A percentile compares a stretch with the other conserved stretches of the same genome.
Conservation (phyloP, 2,113 vertebrate genomes). For the Pangasianodon gigas region DNA sequence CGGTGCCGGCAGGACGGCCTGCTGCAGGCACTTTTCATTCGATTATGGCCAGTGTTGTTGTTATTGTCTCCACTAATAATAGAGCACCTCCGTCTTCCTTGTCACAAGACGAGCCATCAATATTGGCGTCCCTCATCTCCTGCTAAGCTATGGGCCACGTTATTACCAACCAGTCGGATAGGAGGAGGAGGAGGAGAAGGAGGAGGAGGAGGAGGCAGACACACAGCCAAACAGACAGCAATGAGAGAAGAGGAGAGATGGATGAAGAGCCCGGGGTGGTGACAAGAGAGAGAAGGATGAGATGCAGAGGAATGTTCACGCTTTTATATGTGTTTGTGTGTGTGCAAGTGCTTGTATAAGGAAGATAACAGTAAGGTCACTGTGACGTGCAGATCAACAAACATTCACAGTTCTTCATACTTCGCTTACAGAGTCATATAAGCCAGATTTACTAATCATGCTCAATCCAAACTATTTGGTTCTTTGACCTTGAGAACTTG, state of each 20-base stretch:
- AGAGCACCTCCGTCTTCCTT: conserved; percentile 59
- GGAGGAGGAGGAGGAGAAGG: conserved; percentile 46
- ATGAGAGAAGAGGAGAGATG: conserved; percentile 59
- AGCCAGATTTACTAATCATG: neutral
- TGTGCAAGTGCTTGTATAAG: conserved; percentile 45
- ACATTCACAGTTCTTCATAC: neutral
- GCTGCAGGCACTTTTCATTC: conserved; percentile 62
- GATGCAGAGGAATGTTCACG: conserved; percentile 45
- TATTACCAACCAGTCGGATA: conserved; percentile 60
- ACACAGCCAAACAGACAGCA: conserved; percentile 46
- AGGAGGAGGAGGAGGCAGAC: neutral
- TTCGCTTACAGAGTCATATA: neutral
- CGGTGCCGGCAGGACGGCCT: conserved; percentile 15
- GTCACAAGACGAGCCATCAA: conserved; percentile 65
- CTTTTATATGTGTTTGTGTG: conserved; percentile 37
- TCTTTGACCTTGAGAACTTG: neutral
- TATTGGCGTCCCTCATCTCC: conserved; percentile 61
- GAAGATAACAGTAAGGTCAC: neutral
- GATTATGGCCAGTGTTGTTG: conserved; percentile 63
- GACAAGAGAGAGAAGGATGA: conserved; percentile 60
- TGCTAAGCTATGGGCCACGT: conserved; percentile 64
- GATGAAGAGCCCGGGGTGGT: conserved; percentile 68
- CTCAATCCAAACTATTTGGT: neutral
- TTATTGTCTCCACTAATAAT: conserved; percentile 70
- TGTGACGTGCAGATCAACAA: neutral